Conservation (phyloP, 2,888 invertebrate species). For the Elgonia sp. region DNA sequence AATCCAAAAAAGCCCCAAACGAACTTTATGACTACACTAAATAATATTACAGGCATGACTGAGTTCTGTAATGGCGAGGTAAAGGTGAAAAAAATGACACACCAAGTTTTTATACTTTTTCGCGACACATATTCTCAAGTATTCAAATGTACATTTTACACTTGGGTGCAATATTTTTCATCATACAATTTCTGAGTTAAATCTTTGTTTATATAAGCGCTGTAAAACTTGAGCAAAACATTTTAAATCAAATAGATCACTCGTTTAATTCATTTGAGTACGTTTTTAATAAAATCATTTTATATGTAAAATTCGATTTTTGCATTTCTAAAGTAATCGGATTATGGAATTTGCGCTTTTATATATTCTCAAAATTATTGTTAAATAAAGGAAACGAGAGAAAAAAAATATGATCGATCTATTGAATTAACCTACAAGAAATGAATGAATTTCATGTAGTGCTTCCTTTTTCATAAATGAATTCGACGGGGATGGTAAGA, state of each 20-base stretch:
- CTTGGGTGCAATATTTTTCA: conserved; percentile 36
- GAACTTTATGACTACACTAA: conserved; percentile 45
- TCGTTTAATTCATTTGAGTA: background rate
- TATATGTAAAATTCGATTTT: background rate
- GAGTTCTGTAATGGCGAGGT: background rate
- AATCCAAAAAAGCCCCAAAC: conserved; percentile 29
- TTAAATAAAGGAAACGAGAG: too few species aligned
- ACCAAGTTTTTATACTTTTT: conserved; percentile 23
- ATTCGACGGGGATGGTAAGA: conserved; percentile 5
- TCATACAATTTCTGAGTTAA: conserved; percentile 3
- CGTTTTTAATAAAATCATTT: background rate
- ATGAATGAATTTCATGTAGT: conserved; percentile 3
- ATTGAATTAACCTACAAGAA: conserved; percentile 5
- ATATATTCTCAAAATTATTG: background rate
- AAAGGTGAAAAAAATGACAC: conserved; percentile 18
- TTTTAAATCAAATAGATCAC: background rate
- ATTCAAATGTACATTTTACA: conserved; percentile 45
- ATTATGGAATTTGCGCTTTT: background rate
- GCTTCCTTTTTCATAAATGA: conserved; percentile 22
- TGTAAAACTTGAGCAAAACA: conserved; percentile 25
- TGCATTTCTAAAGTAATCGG: background rate
- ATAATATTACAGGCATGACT: conserved; percentile 44
- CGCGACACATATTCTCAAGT: conserved; percentile 24
- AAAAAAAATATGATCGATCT: background rate
- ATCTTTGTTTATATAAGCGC: conserved; percentile 35